Conservation (phyloP, 2,888 invertebrate species). For the Exephanes ischioxanthus region DNA sequence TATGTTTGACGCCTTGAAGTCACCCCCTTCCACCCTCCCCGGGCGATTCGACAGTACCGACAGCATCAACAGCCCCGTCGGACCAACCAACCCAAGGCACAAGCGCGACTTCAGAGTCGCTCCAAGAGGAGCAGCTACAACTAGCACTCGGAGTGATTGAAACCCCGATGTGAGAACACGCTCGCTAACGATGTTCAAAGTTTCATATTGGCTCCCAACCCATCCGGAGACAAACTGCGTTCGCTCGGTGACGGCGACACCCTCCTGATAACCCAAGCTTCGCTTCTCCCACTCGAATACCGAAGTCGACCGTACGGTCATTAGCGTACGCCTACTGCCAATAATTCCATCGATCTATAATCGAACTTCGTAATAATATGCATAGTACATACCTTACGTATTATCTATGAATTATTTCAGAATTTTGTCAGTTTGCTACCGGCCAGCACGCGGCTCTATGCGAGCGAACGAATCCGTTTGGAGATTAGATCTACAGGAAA, state of each 20-base stretch:
- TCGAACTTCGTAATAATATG: constrained; percentile 10
- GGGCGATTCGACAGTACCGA: constrained; percentile 64
- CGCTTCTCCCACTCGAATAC: constrained; percentile 46
- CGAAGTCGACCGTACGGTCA: constrained; percentile 10
- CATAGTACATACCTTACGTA: no score
- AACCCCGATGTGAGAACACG: constrained; percentile 54
- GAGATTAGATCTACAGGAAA: neutral
- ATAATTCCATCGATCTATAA: constrained; percentile 40
- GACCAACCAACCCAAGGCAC: neutral
- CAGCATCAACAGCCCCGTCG: constrained; percentile 26
- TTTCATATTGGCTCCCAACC: constrained; percentile 67
- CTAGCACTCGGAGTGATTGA: constrained; percentile 65
- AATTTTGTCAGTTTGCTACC: no score
- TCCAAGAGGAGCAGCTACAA: constrained; percentile 39
- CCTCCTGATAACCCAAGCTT: constrained; percentile 52
- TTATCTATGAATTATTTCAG: no score
- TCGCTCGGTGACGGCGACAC: neutral
- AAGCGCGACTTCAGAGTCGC: constrained; percentile 37
- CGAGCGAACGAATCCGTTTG: no score
- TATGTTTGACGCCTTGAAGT: constrained; percentile 59
- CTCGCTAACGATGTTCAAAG: constrained; percentile 70
- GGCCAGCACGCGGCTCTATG: no score
- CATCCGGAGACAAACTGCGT: constrained; percentile 3
- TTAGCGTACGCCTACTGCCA: neutral
- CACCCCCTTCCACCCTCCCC: constrained; percentile 42